Percentiles rank a stretch among this genome's conserved stretches.
Evolutionary conservation across 2,888 invertebrate species (phyloP).

Genomic region (Agrochola circellaris): DNA sequence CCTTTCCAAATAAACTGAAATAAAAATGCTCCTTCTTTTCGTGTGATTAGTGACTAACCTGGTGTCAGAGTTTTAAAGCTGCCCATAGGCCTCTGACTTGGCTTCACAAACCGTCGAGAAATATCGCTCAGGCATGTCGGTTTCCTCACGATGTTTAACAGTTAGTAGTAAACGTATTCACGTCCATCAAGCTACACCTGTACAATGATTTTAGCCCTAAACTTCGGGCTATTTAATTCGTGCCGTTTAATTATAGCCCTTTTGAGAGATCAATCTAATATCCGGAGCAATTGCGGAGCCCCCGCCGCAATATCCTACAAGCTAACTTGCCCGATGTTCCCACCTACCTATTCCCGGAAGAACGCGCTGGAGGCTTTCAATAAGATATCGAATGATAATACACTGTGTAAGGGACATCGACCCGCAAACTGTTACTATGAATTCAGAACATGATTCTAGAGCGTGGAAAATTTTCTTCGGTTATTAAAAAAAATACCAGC

Average conservation of each 20-base stretch:
- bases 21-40: neutral
- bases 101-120: no score
- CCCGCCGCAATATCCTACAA: neutral
- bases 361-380: neutral
- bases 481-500: neutral
- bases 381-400: neutral
- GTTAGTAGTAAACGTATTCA: neutral
- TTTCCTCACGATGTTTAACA: no score
- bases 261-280: slow-evolving; percentile 4
- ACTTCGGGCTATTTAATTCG: neutral
- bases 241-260: neutral
- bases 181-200: neutral
- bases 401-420: neutral
- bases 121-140: no score
- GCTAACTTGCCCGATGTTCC: neutral
- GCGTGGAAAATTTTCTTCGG: no score
- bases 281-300: neutral
- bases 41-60: no score
- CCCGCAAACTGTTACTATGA: no score
- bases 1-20: neutral
- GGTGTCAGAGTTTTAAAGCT: no score
- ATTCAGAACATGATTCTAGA: no score
- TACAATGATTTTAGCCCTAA: neutral
- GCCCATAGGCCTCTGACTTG: no score
- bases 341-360: no score